phyloP scores from a whole-genome alignment of 2,888 invertebrate genomes.

The Napeogenes inachia region DNA sequence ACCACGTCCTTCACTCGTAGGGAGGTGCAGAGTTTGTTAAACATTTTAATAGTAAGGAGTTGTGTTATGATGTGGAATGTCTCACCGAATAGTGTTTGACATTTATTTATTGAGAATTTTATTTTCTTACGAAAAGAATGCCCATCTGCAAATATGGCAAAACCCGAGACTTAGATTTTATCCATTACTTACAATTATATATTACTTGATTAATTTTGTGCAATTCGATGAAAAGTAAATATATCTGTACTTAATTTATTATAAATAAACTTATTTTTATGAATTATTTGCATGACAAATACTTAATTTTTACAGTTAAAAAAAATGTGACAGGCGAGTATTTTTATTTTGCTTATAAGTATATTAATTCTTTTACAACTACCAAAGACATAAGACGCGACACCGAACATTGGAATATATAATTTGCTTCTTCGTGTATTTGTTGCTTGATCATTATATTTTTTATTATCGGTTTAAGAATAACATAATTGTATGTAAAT shows the following conservation, averaged over 20 bases:
- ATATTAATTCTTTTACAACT: constrained; percentile 14
- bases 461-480: constrained; percentile 8
- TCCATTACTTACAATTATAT: constrained; percentile 5
- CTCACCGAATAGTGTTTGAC: constrained; percentile 75
- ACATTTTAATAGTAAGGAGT: constrained; percentile 76
- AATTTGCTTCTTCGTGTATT: constrained; percentile 20
- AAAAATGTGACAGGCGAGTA: constrained; percentile 5
- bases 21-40: constrained; percentile 74
- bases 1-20: constrained; percentile 59
- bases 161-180: background rate
- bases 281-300: constrained; percentile 19
- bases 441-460: constrained; percentile 9
- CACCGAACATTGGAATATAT: constrained; percentile 21
- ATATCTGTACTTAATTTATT: constrained; percentile 51
- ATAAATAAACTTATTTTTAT: constrained; percentile 2
- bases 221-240: constrained; percentile 35
- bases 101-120: constrained; percentile 78
- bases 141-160: constrained; percentile 76
- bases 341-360: constrained; percentile 8
- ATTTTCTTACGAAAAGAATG: constrained; percentile 72
- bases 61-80: constrained; percentile 75
- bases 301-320: constrained; percentile 7
- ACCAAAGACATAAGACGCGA: constrained; percentile 29
- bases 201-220: constrained; percentile 34
- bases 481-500: constrained; percentile 22